Evolutionary conservation across 1,140 invertebrate species (phyloP).

Genomic region (Eufriesea mexicana): DNA sequence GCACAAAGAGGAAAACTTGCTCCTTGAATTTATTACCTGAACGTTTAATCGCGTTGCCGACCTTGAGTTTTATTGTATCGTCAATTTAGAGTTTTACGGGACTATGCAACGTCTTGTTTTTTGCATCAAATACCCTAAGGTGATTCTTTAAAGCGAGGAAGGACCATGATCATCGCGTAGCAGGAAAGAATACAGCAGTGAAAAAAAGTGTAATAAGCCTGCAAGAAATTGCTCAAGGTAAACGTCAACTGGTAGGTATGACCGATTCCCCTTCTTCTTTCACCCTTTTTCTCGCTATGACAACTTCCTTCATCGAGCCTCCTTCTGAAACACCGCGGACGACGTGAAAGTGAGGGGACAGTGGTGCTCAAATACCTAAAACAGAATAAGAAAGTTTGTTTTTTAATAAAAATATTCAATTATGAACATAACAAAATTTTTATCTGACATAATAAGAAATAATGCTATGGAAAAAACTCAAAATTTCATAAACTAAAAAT

Average conservation of each 20-base stretch:
- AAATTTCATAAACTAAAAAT: too few species aligned
- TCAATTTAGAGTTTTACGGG: neutral
- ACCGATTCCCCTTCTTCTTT: constrained; percentile 62
- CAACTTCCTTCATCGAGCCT: constrained; percentile 58
- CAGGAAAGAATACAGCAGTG: constrained; percentile 40
- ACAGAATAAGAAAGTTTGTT: neutral
- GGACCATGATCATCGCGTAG: neutral
- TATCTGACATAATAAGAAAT: neutral
- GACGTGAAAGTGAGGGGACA: constrained; percentile 70
- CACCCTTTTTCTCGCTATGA: constrained; percentile 56
- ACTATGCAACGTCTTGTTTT: neutral
- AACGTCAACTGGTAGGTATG: constrained; percentile 68
- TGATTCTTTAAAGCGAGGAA: constrained; percentile 21
- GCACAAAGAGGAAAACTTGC: neutral
- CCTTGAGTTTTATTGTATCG: neutral
- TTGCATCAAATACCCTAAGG: neutral
- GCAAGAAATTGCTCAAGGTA: constrained; percentile 68
- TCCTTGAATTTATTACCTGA: neutral
- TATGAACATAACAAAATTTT: neutral
- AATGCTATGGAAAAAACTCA: neutral
- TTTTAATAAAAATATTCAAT: neutral
- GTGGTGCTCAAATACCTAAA: constrained; percentile 62
- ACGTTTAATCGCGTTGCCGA: neutral
- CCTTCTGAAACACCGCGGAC: constrained; percentile 50
- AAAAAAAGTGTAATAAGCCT: constrained; percentile 53